Evolutionary conservation across 2,113 vertebrate species (phyloP).

Genomic region (Salvelinus fontinalis): DNA sequence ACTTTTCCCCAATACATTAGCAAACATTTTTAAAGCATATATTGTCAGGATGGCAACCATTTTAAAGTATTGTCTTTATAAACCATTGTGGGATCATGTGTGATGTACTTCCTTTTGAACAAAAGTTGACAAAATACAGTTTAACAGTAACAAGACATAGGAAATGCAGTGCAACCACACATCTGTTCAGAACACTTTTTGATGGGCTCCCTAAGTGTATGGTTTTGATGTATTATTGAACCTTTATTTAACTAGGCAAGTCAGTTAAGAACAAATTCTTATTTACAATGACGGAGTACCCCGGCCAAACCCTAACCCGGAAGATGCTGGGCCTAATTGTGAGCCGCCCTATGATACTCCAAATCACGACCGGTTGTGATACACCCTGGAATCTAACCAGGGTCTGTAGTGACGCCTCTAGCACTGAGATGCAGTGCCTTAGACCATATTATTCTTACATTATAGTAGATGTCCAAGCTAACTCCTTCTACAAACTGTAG

Average conservation of each 20-base stretch:
- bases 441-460: constrained; percentile 33
- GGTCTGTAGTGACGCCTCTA: too few species aligned
- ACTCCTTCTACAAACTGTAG: constrained; percentile 40
- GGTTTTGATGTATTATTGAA: neutral
- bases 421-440: too few species aligned
- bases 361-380: too few species aligned
- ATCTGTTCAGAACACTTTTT: constrained; percentile 47
- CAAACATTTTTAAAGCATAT: neutral
- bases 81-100: constrained; percentile 65
- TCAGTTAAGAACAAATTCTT: too few species aligned
- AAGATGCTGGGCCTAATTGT: too few species aligned
- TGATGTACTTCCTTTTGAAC: constrained; percentile 30
- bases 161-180: constrained; percentile 38
- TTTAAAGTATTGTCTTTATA: constrained; percentile 55
- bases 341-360: too few species aligned
- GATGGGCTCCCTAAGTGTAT: constrained; percentile 44
- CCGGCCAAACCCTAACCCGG: too few species aligned
- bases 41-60: neutral
- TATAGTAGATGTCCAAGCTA: constrained; percentile 29
- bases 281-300: too few species aligned
- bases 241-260: too few species aligned
- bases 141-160: constrained; percentile 33
- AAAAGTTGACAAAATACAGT: constrained; percentile 16
- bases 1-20: neutral
- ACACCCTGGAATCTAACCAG: too few species aligned